Base-by-base conservation (phyloP, 2,888 invertebrate genomes). In the Pterobdella sp. region DNA sequence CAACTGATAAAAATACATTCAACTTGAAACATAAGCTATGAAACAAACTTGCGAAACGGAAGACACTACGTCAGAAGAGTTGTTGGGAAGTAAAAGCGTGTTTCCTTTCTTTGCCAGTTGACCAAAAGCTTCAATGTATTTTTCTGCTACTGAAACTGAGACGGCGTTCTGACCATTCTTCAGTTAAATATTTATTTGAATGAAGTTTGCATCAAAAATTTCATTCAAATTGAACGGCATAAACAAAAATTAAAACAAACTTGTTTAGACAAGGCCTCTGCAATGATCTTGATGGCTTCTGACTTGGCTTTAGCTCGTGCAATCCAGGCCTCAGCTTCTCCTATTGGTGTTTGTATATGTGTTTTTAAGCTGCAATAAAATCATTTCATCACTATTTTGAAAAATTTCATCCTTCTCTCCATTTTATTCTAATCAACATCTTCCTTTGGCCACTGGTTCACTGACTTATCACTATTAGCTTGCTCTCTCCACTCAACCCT, bases 61-160 rank as follows among this genome's bases (percentile, higher is more conserved):
- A 80, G 86, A 87, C 10, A 90, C 87, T 3, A 93, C 88, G 78
- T 85, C 84, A 2, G 91, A 91, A 1, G 91, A 90, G 84, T 95
- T 94, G 31, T 91, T 88, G 0, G 97, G 97, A 77, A 99, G 85
- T 78, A 98, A 91, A 75, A 98, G 87, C 0, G 97, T 98, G 84
- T 97, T 99, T 81, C 90, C 92, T 18, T 90, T 90, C 83, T 92
- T 90, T 0, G 98, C 97, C 76, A 99, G 85, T 80, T 94, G 90
- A 81, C 91, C 88, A 84, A 98, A 98, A 22, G 97, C 96, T 31
- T 88, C 86, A 56, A 98, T 93, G 82, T 99, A 99, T 82, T 96
- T 92, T 81, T 98, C 96, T 0, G 98, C 98, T 75, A 98, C 87
- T 22, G 90, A 89, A 56, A 97, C 85, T 0, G 93, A 90, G 1